Base-by-base conservation (phyloP, 2,113 vertebrate genomes). In the Pungitius pungitius region DNA sequence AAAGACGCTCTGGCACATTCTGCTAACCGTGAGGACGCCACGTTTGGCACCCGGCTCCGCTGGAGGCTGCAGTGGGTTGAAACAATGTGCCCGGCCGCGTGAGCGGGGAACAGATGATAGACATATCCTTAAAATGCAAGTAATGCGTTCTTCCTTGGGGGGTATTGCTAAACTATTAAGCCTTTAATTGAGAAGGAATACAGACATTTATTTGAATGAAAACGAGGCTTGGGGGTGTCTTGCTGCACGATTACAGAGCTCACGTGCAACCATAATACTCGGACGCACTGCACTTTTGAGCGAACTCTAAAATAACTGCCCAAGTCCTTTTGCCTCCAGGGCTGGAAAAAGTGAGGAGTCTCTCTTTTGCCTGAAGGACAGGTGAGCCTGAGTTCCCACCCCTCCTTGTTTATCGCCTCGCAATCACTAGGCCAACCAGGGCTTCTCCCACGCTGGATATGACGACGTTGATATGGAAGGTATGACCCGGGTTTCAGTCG, bases 111-210 rank as follows among this genome's bases (percentile, higher is more conserved):
- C 88, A 58, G 80, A 91, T 91, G 93, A 93, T 91, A 91, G 93
- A 92, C 90, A 91, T 77, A 82, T 92, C 80, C 84, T 87, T 3
- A 30, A 30, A 90, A 88, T 91, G 89, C 90, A 92, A 92, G 78
- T 87, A 90, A 94, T 92, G 92, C 75, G 81, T 87, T 91, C 84
- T 90, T 90, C 84, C 90, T 87, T 22, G 47, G 76, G 77, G 88
- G 91, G 81, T 84, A 84, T 82, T 79, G 85, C 63, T 51, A 86
- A 92, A 87, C 83, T 89, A 92, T 94, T 92, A 94, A 92, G 88
- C 81, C 87, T 85, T 93, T 93, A 92, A 92, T 93, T 92, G 89
- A 92, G 89, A 92, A 83, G 79, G 89, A 92, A 92, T 89, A 88
- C 78, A 85, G 89, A 89, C 89, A 90, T 92, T 92, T 85, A 91